A percentile compares a stretch with the other conserved stretches of the same genome.
Conservation (phyloP, 2,888 invertebrate genomes). For the Alloplasta piceator region DNA sequence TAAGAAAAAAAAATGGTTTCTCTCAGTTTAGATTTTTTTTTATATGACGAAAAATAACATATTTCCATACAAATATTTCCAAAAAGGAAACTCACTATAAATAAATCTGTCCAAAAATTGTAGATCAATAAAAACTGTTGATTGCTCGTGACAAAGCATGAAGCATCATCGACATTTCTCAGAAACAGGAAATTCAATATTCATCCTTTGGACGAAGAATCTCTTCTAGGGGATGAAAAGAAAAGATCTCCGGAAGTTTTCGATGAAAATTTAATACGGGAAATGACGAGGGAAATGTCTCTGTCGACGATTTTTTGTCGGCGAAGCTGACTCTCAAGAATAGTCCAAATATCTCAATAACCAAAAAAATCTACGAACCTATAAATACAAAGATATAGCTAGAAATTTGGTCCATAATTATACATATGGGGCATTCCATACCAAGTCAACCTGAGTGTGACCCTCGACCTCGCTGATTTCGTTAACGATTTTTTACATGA, state of each 20-base stretch:
- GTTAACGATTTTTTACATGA: too few relatives aligned
- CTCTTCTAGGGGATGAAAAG: conserved; percentile 8
- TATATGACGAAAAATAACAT: too few relatives aligned
- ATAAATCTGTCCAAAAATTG: too few relatives aligned
- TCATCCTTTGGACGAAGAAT: conserved; percentile 16
- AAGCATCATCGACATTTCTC: too few relatives aligned
- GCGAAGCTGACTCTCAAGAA: conserved; percentile 29
- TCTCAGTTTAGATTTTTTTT: too few relatives aligned
- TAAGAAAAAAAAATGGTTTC: background rate
- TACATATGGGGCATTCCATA: too few relatives aligned
- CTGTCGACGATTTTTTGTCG: conserved; percentile 31
- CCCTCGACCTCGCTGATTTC: too few relatives aligned
- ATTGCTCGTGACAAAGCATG: too few relatives aligned
- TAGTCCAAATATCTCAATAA: background rate
- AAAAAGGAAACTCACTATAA: too few relatives aligned
- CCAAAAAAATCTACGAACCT: background rate
- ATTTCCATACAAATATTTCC: too few relatives aligned
- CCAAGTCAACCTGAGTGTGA: too few relatives aligned
- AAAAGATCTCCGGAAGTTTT: conserved; percentile 60
- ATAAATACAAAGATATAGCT: background rate
- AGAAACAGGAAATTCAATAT: background rate
- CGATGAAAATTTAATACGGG: conserved; percentile 71
- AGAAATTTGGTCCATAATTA: conserved; percentile 1
- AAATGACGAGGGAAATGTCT: conserved; percentile 44
- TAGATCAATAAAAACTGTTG: too few relatives aligned